These are phyloP conservation scores for Ectobius pallidus DNA, from an alignment of 2,888 invertebrate genomes.

Conservation along the genomic window DNA sequence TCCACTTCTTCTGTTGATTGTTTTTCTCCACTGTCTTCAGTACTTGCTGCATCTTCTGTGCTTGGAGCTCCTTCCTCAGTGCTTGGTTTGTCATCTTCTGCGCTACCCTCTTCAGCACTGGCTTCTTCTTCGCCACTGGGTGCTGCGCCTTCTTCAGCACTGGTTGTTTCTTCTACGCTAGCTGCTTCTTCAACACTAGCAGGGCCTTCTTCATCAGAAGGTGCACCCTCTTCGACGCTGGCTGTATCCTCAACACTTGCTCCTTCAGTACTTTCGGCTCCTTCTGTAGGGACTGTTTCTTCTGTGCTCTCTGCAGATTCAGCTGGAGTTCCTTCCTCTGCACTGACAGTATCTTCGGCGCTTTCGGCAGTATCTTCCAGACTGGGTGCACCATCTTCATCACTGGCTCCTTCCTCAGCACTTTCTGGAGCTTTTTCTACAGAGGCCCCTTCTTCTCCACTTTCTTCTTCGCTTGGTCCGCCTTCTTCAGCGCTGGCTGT, in stretches of 20 bases:
- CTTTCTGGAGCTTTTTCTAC: slow-evolving; percentile 42
- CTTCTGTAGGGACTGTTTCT: slow-evolving; percentile 47
- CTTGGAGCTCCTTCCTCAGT: slow-evolving; percentile 35
- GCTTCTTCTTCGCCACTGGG: slow-evolving; percentile 48
- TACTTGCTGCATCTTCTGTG: slow-evolving; percentile 41
- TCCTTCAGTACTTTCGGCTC: slow-evolving; percentile 46
- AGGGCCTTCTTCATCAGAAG: slow-evolving; percentile 50
- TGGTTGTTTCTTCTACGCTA: slow-evolving; percentile 40
- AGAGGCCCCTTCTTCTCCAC: slow-evolving; percentile 46
- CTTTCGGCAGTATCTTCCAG: slow-evolving; percentile 50
- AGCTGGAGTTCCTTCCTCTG: slow-evolving; percentile 32
- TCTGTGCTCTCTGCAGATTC: slow-evolving; percentile 36
- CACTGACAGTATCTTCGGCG: slow-evolving; percentile 41
- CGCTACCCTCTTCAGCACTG: slow-evolving; percentile 45
- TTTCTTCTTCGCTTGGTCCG: slow-evolving; percentile 37
- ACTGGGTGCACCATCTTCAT: slow-evolving; percentile 43
- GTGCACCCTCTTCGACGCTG: slow-evolving; percentile 53
- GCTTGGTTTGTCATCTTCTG: slow-evolving; percentile 42
- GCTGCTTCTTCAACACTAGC: slow-evolving; percentile 39
- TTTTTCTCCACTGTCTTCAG: slow-evolving; percentile 48
- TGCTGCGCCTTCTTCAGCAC: slow-evolving; percentile 43
- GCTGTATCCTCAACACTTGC: slow-evolving; percentile 45
- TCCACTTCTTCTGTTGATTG: slow-evolving; percentile 37
- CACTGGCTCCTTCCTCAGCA: slow-evolving; percentile 43
- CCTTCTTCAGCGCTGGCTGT: slow-evolving; percentile 36